These are phyloP conservation scores for Dendrolimus houi DNA, from an alignment of 2,888 invertebrate species.

Conservation along the genomic window DNA sequence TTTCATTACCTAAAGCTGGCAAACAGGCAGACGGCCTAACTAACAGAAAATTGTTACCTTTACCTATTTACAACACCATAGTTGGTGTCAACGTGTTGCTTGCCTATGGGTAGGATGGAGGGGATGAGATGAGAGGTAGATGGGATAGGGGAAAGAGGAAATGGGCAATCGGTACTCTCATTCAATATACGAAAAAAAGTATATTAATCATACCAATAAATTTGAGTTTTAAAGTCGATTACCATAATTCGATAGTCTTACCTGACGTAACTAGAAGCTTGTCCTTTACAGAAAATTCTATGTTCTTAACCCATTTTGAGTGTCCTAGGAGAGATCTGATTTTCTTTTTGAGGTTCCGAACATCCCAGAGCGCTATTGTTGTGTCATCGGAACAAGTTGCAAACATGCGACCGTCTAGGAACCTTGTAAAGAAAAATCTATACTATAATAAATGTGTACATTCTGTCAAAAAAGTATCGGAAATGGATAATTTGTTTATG, in stretches of 20 bases:
- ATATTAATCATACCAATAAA: too few relatives aligned
- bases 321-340: slow-evolving; percentile 89
- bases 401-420: slow-evolving; percentile 90
- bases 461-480: too few relatives aligned
- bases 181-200: too few relatives aligned
- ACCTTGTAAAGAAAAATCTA: slow-evolving; percentile 69
- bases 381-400: slow-evolving; percentile 97
- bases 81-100: background rate
- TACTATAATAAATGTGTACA: too few relatives aligned
- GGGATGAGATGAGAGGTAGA: background rate
- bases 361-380: slow-evolving; percentile 95
- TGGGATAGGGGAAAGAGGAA: too few relatives aligned
- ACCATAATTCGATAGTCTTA: background rate
- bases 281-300: slow-evolving; percentile 91
- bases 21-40: background rate
- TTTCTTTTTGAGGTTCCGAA: slow-evolving; percentile 87
- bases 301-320: slow-evolving; percentile 97
- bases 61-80: background rate
- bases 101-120: background rate
- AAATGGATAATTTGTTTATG: too few relatives aligned
- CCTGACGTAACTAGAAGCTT: slow-evolving; percentile 89
- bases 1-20: background rate
- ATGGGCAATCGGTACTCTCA: too few relatives aligned
- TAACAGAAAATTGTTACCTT: background rate
- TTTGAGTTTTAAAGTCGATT: background rate